phyloP scores from a whole-genome alignment of 2,888 invertebrate species.

The Archips crataeganus region DNA sequence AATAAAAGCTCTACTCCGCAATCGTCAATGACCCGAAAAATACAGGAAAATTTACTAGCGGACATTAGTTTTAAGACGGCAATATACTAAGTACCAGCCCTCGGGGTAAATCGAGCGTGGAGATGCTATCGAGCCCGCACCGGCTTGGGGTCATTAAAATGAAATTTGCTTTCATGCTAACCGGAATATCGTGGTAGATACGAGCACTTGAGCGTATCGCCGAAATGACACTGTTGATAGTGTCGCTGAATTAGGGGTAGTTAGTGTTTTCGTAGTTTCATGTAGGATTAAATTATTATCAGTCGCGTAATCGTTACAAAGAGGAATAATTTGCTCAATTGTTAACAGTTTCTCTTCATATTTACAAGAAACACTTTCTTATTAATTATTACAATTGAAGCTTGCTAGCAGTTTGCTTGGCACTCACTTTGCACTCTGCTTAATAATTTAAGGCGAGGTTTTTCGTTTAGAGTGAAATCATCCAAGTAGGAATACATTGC shows the following conservation, averaged over 20 bases:
- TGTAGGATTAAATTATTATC: not conserved
- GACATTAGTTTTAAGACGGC: conserved; percentile 38
- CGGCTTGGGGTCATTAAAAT: conserved; percentile 75
- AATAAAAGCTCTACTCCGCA: conserved; percentile 11
- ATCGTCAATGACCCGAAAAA: conserved; percentile 38
- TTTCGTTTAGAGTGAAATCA: too few species aligned
- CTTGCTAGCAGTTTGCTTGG: too few species aligned
- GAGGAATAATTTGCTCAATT: too few species aligned
- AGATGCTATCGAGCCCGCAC: conserved; percentile 66
- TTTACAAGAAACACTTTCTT: too few species aligned
- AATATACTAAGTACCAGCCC: conserved; percentile 46
- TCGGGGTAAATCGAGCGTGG: conserved; percentile 63
- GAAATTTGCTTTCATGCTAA: conserved; percentile 76
- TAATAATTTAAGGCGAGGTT: too few species aligned
- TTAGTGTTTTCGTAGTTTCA: conserved; percentile 2
- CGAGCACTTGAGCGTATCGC: conserved; percentile 47
- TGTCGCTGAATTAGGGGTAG: conserved; percentile 22
- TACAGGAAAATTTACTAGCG: conserved; percentile 35
- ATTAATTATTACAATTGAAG: too few species aligned
- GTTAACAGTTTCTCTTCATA: too few species aligned
- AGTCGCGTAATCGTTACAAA: too few species aligned
- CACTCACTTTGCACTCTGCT: too few species aligned
- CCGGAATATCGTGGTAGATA: conserved; percentile 50
- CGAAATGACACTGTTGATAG: conserved; percentile 45
- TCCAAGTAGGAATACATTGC: too few species aligned